Conservation (phyloP, 2,888 invertebrate species). For the Pseudanteris insignis region DNA sequence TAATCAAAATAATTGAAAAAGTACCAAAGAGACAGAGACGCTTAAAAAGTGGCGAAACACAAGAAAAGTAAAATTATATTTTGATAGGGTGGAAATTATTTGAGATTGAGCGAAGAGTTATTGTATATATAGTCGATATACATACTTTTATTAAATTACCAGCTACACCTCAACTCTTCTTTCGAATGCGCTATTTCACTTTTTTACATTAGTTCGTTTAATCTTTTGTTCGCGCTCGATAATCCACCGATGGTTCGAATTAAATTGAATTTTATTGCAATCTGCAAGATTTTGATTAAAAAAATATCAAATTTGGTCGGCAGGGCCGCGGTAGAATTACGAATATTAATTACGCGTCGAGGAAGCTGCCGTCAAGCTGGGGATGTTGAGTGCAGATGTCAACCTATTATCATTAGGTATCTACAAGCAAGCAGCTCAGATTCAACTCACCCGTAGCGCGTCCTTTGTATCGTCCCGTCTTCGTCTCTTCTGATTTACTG, state of each 20-base stretch:
- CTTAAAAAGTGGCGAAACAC: conserved; percentile 10
- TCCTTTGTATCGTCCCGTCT: conserved; percentile 22
- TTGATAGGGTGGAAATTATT: conserved; percentile 67
- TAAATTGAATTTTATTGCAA: conserved; percentile 37
- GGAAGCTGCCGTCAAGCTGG: conserved; percentile 53
- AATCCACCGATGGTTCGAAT: conserved; percentile 34
- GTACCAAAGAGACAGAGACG: no score
- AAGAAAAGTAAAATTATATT: conserved; percentile 65
- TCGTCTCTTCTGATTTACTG: conserved; percentile 57
- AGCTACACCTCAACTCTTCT: conserved; percentile 47
- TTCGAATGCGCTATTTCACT: conserved; percentile 35
- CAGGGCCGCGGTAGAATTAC: conserved; percentile 54
- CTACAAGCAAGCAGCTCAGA: conserved; percentile 54
- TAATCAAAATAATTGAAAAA: no score
- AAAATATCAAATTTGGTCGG: conserved; percentile 25
- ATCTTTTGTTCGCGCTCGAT: conserved; percentile 34
- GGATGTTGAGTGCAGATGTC: conserved; percentile 65
- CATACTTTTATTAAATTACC: conserved; percentile 66
- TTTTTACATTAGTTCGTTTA: conserved; percentile 41
- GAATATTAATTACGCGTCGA: conserved; percentile 65
- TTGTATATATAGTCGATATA: conserved; percentile 66
- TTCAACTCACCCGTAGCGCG: conserved; percentile 48
- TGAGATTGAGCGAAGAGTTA: conserved; percentile 62
- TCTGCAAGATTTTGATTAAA: conserved; percentile 15
- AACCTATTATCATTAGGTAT: conserved; percentile 65